A percentile compares a stretch with the other conserved stretches of the same genome.
Conservation (phyloP, 53 echinoderm and acorn worm species). For the Hippasteria phrygiana region DNA sequence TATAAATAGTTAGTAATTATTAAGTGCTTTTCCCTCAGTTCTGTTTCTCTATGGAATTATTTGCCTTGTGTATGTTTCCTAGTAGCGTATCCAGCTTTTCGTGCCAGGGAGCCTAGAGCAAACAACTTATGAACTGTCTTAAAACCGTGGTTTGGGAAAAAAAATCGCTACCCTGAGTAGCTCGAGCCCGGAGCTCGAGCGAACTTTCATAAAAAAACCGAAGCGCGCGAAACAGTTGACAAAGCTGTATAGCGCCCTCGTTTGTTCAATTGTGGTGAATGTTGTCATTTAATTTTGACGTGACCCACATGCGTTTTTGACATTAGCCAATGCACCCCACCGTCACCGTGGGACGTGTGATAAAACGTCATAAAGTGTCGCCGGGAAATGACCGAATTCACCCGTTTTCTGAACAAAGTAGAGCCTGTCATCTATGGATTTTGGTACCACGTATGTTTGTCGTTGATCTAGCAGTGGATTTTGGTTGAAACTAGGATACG, state of each 20-base stretch:
- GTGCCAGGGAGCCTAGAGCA: too few species aligned
- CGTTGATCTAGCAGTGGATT: not conserved
- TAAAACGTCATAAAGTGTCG: not conserved
- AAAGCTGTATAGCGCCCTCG: slow-evolving; percentile 22
- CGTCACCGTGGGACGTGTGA: not conserved
- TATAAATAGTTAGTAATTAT: too few species aligned
- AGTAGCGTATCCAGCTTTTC: too few species aligned
- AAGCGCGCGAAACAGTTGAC: too few species aligned
- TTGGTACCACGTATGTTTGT: not conserved
- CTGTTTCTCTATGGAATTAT: too few species aligned
- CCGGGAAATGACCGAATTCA: slow-evolving; percentile 1
- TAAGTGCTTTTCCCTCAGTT: too few species aligned
- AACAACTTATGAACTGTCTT: too few species aligned
- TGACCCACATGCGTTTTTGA: slow-evolving; percentile 54
- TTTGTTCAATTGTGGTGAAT: slow-evolving; percentile 22
- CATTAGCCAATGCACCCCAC: not conserved
- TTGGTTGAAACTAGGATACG: not conserved
- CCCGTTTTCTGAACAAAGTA: not conserved
- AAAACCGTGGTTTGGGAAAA: too few species aligned
- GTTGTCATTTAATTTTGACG: slow-evolving; percentile 53
- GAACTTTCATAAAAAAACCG: too few species aligned
- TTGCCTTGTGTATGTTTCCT: too few species aligned
- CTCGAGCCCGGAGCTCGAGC: too few species aligned
- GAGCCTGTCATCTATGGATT: not conserved
- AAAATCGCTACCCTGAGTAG: too few species aligned